Conservation (phyloP, 1,140 invertebrate genomes). For the Zophobas morio region DNA sequence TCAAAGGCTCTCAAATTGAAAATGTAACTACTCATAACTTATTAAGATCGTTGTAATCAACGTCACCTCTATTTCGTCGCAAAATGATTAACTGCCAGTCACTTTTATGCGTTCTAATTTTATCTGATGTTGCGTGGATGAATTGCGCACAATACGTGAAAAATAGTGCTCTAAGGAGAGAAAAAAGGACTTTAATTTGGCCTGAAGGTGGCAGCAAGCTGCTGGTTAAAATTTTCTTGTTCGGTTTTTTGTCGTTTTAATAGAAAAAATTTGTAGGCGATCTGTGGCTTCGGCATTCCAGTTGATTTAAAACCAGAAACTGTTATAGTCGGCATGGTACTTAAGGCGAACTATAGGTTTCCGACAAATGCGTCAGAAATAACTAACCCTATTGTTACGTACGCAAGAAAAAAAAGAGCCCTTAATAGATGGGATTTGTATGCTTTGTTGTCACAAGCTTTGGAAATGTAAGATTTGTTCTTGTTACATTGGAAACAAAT, state of each 20-base stretch:
- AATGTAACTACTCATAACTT: background rate
- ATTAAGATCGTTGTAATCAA: conserved; percentile 1
- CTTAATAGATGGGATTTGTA: conserved; percentile 76
- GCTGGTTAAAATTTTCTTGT: background rate
- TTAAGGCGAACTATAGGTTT: conserved; percentile 75
- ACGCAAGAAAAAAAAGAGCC: conserved; percentile 66
- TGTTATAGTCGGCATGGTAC: conserved; percentile 75
- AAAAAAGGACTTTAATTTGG: conserved; percentile 20
- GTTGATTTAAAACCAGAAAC: conserved; percentile 75
- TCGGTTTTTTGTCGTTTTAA: background rate
- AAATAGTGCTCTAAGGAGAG: background rate
- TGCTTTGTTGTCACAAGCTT: conserved; percentile 72
- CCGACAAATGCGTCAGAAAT: conserved; percentile 75
- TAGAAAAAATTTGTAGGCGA: conserved; percentile 68
- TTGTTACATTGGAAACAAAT: background rate
- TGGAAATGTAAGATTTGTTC: conserved; percentile 65
- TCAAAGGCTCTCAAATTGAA: conserved; percentile 21
- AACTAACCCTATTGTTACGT: conserved; percentile 71
- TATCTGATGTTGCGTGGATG: background rate
- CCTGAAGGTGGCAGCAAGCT: conserved; percentile 13
- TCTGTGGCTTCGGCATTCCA: conserved; percentile 77
- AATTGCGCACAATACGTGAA: background rate
- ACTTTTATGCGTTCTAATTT: background rate
- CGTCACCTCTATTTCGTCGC: background rate
- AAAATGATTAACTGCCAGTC: conserved; percentile 8